phyloP scores from a whole-genome alignment of 2,888 invertebrate genomes.

The Tenodera sinensis region DNA sequence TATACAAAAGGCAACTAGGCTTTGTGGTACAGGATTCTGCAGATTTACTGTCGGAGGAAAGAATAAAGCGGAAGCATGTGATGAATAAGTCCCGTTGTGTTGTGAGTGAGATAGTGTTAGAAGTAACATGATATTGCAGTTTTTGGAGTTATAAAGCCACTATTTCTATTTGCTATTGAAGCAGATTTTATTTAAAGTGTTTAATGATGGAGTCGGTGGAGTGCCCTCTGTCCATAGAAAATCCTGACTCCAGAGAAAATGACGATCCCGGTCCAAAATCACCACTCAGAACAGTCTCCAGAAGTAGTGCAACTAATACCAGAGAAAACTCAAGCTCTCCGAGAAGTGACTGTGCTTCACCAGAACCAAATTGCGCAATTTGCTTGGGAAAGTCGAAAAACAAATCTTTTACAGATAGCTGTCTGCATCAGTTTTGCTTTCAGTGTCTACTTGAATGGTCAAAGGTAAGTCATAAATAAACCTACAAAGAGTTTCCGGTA shows the following conservation, averaged over 20 bases:
- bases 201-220: background rate
- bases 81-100: too few relatives aligned
- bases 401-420: constrained; percentile 88
- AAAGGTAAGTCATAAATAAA: constrained; percentile 48
- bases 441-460: constrained; percentile 91
- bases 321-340: background rate
- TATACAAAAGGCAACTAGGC: too few relatives aligned
- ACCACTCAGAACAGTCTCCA: background rate
- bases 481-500: too few relatives aligned
- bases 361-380: constrained; percentile 88
- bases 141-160: too few relatives aligned
- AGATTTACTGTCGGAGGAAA: too few relatives aligned
- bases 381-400: constrained; percentile 83
- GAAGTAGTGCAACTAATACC: background rate
- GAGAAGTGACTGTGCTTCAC: constrained; percentile 48
- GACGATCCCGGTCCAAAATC: background rate
- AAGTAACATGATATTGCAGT: too few relatives aligned
- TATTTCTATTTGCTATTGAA: too few relatives aligned
- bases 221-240: background rate
- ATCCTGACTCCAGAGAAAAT: background rate
- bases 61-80: too few relatives aligned
- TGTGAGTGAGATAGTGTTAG: too few relatives aligned
- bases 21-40: too few relatives aligned
- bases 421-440: constrained; percentile 92
- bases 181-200: too few relatives aligned